These are phyloP conservation scores for Menidia menidia DNA, from an alignment of 2,797 vertebrate species.

Conservation along the genomic window DNA sequence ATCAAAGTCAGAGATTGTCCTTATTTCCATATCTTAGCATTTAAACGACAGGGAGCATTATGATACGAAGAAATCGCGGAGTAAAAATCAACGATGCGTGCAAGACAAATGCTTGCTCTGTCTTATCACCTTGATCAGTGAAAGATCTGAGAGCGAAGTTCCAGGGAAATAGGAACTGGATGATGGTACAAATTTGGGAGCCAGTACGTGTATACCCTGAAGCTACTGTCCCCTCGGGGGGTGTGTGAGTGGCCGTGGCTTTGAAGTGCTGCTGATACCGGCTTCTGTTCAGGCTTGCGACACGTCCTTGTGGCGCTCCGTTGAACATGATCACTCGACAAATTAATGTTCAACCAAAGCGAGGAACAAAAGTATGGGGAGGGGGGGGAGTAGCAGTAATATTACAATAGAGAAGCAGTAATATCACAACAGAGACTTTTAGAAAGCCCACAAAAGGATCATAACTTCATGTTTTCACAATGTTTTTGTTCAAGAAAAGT, in stretches of 20 bases:
- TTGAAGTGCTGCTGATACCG: constrained; percentile 77
- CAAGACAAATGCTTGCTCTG: constrained; percentile 61
- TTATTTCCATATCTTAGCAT: constrained; percentile 62
- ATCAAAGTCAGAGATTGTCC: constrained; percentile 69
- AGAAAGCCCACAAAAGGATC: constrained; percentile 25
- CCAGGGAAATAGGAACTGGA: constrained; percentile 49
- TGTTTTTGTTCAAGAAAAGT: constrained; percentile 26
- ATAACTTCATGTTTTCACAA: constrained; percentile 19
- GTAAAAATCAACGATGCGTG: constrained; percentile 63
- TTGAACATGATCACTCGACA: constrained; percentile 77
- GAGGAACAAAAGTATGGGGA: constrained; percentile 39
- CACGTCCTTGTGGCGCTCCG: constrained; percentile 73
- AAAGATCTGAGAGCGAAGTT: constrained; percentile 69
- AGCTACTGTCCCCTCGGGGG: constrained; percentile 68
- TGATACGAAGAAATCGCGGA: constrained; percentile 43
- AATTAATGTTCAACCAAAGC: constrained; percentile 82
- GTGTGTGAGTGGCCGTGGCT: constrained; percentile 59
- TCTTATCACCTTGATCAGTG: constrained; percentile 64
- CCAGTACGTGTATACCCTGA: constrained; percentile 56
- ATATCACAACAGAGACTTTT: too few relatives aligned
- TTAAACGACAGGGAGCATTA: constrained; percentile 56
- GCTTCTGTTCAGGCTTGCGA: constrained; percentile 76
- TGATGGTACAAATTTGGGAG: constrained; percentile 73
- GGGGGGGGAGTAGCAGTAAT: constrained; percentile 34
- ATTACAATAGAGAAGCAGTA: constrained; percentile 33